phyloP scores from a whole-genome alignment of 2,797 vertebrate species.

The Cuniculus paca region DNA sequence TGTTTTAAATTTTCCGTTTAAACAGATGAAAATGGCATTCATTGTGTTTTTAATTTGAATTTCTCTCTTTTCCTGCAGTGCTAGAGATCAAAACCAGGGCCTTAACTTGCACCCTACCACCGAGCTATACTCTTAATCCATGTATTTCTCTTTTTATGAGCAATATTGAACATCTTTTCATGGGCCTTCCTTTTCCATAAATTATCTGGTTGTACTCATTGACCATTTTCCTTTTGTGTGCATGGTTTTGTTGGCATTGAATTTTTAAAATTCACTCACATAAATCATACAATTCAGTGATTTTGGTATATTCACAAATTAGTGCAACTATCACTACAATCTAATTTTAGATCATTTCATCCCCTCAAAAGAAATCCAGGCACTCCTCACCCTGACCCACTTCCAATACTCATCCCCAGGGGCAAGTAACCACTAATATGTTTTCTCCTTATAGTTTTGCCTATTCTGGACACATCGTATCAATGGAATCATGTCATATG shows the following conservation, averaged over 20 bases:
- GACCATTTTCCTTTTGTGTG: background rate
- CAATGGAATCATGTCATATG: background rate
- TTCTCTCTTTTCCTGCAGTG: background rate
- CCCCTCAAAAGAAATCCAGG: background rate
- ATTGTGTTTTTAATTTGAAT: background rate
- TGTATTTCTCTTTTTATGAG: background rate
- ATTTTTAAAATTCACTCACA: background rate
- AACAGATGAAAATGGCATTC: background rate
- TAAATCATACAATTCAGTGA: background rate
- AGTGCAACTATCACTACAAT: background rate
- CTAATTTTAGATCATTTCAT: background rate
- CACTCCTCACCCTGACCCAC: too few relatives aligned
- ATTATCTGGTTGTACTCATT: background rate
- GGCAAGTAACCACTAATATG: background rate
- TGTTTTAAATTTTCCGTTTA: background rate
- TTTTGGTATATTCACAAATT: background rate
- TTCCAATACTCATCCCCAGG: background rate
- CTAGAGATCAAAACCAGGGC: background rate
- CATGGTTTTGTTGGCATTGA: background rate
- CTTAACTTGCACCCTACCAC: background rate
- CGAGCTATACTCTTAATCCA: background rate
- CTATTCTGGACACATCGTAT: background rate
- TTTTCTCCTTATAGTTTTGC: background rate
- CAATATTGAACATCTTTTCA: background rate
- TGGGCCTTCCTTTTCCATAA: background rate